Conservation (phyloP, 2,888 invertebrate species). For the Phyllotreta cruciferae region DNA sequence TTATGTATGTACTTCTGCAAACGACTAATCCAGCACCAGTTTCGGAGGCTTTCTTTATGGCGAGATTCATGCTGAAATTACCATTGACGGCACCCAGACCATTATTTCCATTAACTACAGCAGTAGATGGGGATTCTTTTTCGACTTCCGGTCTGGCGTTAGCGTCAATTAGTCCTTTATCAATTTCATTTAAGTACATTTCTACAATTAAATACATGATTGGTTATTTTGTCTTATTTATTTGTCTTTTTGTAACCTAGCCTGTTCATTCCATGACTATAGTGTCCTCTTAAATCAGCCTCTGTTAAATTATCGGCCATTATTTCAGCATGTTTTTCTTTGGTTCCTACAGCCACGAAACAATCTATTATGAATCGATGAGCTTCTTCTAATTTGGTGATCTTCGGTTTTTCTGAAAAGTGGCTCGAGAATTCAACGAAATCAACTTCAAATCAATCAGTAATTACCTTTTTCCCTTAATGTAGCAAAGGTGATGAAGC, state of each 20-base stretch:
- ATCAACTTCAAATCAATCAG: neutral
- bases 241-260: constrained; percentile 55
- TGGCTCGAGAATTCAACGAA: neutral
- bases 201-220: too few species aligned
- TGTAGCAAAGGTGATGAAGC: too few species aligned
- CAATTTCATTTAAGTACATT: constrained; percentile 71
- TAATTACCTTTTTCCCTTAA: too few species aligned
- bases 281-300: constrained; percentile 75
- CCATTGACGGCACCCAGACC: constrained; percentile 72
- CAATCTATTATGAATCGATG: constrained; percentile 70
- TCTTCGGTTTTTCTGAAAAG: constrained; percentile 13
- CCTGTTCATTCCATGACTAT: constrained; percentile 76
- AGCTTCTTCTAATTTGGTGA: constrained; percentile 59
- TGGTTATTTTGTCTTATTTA: constrained; percentile 10
- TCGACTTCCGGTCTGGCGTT: constrained; percentile 64
- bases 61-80: constrained; percentile 68
- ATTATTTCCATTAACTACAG: constrained; percentile 72
- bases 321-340: constrained; percentile 65
- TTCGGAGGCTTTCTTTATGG: constrained; percentile 72
- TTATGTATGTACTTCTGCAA: constrained; percentile 60
- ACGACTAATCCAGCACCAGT: constrained; percentile 73
- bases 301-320: constrained; percentile 74
- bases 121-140: constrained; percentile 64
- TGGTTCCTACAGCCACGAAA: constrained; percentile 69
- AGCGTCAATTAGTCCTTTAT: constrained; percentile 61